Percentiles rank a stretch among this genome's conserved stretches.
Evolutionary conservation across 2,888 invertebrate genomes (phyloP).

Genomic region (Lordiphosa andalusiaca): DNA sequence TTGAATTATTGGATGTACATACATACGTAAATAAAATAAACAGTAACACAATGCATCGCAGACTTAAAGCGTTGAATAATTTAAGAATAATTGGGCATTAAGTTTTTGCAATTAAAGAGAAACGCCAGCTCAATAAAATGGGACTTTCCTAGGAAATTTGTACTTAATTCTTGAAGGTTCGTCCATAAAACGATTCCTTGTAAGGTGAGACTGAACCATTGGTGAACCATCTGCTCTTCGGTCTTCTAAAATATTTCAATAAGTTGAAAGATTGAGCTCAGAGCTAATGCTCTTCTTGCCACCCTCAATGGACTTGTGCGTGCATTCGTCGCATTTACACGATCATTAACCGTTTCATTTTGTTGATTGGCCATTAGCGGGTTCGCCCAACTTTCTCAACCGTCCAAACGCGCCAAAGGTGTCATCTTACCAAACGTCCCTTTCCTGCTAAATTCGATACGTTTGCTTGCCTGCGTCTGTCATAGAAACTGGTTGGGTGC

Average conservation of each 20-base stretch:
- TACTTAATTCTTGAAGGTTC: too few relatives aligned
- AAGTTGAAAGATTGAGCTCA: too few relatives aligned
- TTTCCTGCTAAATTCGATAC: slow-evolving; percentile 25
- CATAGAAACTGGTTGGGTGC: slow-evolving; percentile 54
- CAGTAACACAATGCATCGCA: background rate
- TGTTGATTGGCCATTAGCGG: slow-evolving; percentile 66
- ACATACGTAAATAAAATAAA: background rate
- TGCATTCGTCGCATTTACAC: slow-evolving; percentile 31
- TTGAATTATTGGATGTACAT: background rate
- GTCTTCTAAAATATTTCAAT: too few relatives aligned
- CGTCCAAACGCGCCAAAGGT: slow-evolving; percentile 39
- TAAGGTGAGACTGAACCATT: too few relatives aligned
- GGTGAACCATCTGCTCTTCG: too few relatives aligned
- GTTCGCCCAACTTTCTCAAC: slow-evolving; percentile 17
- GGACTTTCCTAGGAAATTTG: too few relatives aligned
- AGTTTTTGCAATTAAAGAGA: too few relatives aligned
- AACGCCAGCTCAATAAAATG: too few relatives aligned
- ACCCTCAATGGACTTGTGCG: slow-evolving; percentile 13
- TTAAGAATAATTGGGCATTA: too few relatives aligned
- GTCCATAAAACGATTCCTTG: too few relatives aligned
- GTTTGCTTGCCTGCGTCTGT: slow-evolving; percentile 30
- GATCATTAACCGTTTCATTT: slow-evolving; percentile 41
- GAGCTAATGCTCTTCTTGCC: slow-evolving; percentile 24
- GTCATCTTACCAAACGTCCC: slow-evolving; percentile 46
- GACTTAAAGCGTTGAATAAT: too few relatives aligned